These are phyloP conservation scores for Labroides dimidiatus DNA, from an alignment of 2,797 vertebrate genomes.

Conservation along the genomic window DNA sequence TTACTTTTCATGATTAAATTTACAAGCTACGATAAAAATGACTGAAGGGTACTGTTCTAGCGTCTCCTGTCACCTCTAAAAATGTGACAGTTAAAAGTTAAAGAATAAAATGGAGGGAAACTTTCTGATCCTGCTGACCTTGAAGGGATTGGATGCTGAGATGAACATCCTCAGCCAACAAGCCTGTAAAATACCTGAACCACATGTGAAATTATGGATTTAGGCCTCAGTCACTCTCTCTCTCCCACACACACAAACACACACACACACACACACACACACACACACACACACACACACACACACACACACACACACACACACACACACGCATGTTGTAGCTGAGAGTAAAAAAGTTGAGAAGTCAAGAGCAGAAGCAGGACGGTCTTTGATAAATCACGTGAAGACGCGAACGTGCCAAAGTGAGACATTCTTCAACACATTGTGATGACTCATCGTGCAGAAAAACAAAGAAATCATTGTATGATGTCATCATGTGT, in stretches of 20 bases:
- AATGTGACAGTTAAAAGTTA: neutral
- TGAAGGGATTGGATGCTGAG: slow-evolving; percentile 18
- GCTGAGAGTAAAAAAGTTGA: slow-evolving; percentile 32
- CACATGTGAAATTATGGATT: slow-evolving; percentile 33
- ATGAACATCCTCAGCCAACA: slow-evolving; percentile 26
- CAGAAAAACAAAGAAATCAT: slow-evolving; percentile 22
- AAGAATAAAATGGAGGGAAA: neutral
- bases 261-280: neutral
- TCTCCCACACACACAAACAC: too few species aligned
- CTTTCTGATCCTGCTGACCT: slow-evolving; percentile 6
- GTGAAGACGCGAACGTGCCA: neutral
- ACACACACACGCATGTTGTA: neutral
- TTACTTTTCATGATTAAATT: slow-evolving; percentile 18
- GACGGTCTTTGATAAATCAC: slow-evolving; percentile 14
- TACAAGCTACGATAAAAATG: neutral
- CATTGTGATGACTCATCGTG: slow-evolving; percentile 7
- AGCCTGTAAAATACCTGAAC: slow-evolving; percentile 13
- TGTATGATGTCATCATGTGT: neutral
- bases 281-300: neutral
- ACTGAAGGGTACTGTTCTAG: too few species aligned
- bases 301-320: neutral
- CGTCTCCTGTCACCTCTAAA: neutral
- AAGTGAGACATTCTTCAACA: slow-evolving; percentile 17
- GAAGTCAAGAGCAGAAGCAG: slow-evolving; percentile 6
- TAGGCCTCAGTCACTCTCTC: neutral